Evolutionary conservation across 2,113 vertebrate species (phyloP), one percentile per base, ranked within the genome.

Genomic region (Puntigrus tetrazona): DNA sequence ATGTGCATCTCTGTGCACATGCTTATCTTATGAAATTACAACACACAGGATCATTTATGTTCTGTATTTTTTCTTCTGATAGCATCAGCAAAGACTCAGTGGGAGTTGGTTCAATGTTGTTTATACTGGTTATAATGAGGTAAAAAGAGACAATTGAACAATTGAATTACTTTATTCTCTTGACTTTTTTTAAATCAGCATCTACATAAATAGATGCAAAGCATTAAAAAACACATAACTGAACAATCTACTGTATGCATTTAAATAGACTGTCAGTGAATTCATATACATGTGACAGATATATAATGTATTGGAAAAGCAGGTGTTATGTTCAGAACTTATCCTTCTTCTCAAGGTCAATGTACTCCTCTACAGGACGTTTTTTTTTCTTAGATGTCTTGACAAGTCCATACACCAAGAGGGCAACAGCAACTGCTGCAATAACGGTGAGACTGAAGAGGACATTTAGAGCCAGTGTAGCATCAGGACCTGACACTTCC

Each of bases 401-500:
- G 29, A 85, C 67, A 0, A 91, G 92, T 34, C 59, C 89, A 69
- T 86, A 93, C 0, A 88, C 78, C 14, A 93, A 78, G 77, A 94
- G 80, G 57, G 88, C 86, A n/a, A 91, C 72, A 27, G 18, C 88
- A 18, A 95, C 36, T 0, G 27, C n/a, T 11, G 88, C 93, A 29
- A 90, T 81, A 29, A 91, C 57, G n/a, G 91, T 18, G 1, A 98
- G 90, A 76, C 88, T 91, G 76, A 99, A 96, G 6, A 96, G 93
- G 7, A 91, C 82, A 0, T 96, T 94, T 0, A 99, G 90, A 2
- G 94, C 96, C 1, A 63, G 89, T 89, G 94, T 92, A 16, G 97
- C 96, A 14, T 84, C 87, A 0, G 70, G 14, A 1, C 75, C 1
- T 0, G 93, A 90, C 4, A 99, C 90, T 0, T 77, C 59, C 72